These are phyloP conservation scores for Cremastinae sp. DNA, from an alignment of 2,888 invertebrate species.

Conservation along the genomic window DNA sequence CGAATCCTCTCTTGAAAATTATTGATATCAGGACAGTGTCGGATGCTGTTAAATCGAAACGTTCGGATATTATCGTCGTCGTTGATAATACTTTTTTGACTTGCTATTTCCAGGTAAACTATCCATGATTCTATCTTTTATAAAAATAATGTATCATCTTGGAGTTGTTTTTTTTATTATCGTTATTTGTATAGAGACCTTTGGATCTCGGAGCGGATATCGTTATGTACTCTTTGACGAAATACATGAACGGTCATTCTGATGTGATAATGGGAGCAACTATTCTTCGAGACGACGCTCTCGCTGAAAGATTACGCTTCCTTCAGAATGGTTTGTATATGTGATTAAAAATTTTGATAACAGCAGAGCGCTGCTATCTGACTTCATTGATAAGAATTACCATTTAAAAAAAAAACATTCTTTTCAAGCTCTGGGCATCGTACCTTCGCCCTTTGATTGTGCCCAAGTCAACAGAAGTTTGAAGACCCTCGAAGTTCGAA, in stretches of 20 bases:
- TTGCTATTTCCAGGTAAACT: conserved; percentile 88
- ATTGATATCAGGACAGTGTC: conserved; percentile 90
- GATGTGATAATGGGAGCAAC: conserved; percentile 98
- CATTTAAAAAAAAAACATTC: too few relatives aligned
- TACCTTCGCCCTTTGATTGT: conserved; percentile 98
- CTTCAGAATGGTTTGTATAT: conserved; percentile 89
- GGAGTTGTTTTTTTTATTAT: background rate
- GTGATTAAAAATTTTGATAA: background rate
- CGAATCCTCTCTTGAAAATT: conserved; percentile 97
- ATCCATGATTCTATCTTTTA: conserved; percentile 18
- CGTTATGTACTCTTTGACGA: conserved; percentile 95
- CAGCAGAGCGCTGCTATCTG: background rate
- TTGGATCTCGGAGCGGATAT: conserved; percentile 95
- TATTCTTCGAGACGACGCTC: conserved; percentile 86
- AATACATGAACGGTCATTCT: conserved; percentile 99
- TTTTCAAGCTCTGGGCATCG: conserved; percentile 90
- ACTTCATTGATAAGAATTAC: conserved; percentile 9
- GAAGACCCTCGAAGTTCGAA: conserved; percentile 95
- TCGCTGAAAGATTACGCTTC: conserved; percentile 89
- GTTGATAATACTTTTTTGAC: conserved; percentile 98
- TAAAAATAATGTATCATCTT: background rate
- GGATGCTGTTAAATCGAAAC: conserved; percentile 82
- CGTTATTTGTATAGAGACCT: conserved; percentile 85
- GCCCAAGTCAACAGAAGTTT: conserved; percentile 95
- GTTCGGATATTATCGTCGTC: conserved; percentile 85